Evolutionary conservation across 2,797 vertebrate genomes (phyloP).

Genomic region (Amazona ochrocephala): DNA sequence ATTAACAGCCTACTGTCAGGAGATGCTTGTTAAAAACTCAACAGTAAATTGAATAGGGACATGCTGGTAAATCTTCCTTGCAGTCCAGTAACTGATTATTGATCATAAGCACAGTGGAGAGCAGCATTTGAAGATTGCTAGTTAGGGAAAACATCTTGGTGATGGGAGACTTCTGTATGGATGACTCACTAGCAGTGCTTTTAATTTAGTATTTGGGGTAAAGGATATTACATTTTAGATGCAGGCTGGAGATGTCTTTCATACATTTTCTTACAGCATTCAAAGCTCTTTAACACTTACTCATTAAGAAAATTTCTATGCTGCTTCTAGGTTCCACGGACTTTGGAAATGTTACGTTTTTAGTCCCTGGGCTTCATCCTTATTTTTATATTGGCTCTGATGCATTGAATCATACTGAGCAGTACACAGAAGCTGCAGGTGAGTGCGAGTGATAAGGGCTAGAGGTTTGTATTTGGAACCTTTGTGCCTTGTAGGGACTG

Average conservation of each 20-base stretch:
- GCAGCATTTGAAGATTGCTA: background rate
- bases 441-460: background rate
- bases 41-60: background rate
- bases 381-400: constrained; percentile 89
- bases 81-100: background rate
- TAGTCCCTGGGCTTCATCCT: constrained; percentile 87
- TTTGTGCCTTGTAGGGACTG: background rate
- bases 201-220: background rate
- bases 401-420: constrained; percentile 88
- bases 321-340: constrained; percentile 86
- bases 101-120: background rate
- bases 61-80: background rate
- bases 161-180: background rate
- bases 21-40: background rate
- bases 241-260: background rate
- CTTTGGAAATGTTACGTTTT: constrained; percentile 88
- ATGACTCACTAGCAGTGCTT: background rate
- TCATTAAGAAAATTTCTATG: background rate
- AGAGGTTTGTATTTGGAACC: background rate
- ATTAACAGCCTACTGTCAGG: background rate
- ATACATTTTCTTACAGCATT: background rate
- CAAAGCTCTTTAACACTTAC: background rate
- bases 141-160: background rate
- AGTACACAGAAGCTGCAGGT: constrained; percentile 89
- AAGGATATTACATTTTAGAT: background rate